Base-by-base conservation (phyloP, 2,888 invertebrate genomes). In the Phragmatobia fuliginosa region DNA sequence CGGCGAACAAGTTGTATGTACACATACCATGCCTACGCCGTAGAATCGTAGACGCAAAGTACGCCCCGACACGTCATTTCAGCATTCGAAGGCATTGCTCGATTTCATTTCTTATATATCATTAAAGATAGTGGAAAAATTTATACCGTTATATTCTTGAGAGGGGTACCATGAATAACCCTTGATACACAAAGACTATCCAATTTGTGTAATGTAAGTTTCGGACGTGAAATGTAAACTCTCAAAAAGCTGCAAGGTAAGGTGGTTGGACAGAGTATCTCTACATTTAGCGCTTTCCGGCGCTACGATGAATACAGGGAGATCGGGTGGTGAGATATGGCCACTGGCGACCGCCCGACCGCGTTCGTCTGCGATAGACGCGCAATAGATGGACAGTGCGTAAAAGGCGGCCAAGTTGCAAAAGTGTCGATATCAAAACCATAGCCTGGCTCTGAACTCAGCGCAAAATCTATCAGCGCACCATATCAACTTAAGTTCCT, bases 141-240 rank as follows among this genome's bases (percentile, higher is more conserved):
- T 79, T 69, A 73, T 81, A 74, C 72, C 79, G 66, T 62, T 72
- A 71, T 68, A 73, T 76, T 79, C 79, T 75, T 79, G 73, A 73
- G 78, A 80, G 70, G 75, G 78, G 72, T 70, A 68, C 67, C 74
- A 81, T 84, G 82, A 86, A 86, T 86, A 49, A 80, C 84, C 87
- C 79, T 83, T 84, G 82, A 83, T 88, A 87, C 87, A 90, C 87
- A 90, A 89, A 90, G 85, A 85, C 78, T 84, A 90, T 90, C 91
- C 89, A 94, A 94, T 94, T 92, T 92, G 90, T 87, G 87, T 94
- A 94, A 94, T 94, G 94, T 87, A 91, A 92, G 87, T 90, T 93
- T 91, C 90, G 83, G 86, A 85, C 83, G 82, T 86, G 86, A 87
- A 89, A 89, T 84, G 86, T 86, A 81, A 87, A 90, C 85, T 89